These are phyloP conservation scores for Myotis myotis DNA, from an alignment of 2,797 vertebrate species.

Conservation along the genomic window DNA sequence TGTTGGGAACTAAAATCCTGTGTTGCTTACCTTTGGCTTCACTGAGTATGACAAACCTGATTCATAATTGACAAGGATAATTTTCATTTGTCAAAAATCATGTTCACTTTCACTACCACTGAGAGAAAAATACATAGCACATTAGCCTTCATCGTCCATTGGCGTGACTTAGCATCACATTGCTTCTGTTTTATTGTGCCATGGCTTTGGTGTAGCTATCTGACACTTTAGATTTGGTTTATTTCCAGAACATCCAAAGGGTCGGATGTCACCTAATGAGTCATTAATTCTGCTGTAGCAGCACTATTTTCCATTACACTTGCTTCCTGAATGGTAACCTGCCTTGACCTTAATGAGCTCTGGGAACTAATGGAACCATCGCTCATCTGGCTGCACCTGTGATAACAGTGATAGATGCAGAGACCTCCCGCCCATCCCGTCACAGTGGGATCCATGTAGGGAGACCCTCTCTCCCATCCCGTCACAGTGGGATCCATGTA, in stretches of 20 bases:
- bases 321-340: constrained; percentile 52
- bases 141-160: neutral
- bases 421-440: neutral
- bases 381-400: constrained; percentile 24
- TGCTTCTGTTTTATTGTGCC: constrained; percentile 21
- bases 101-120: neutral
- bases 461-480: no score
- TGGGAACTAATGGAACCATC: constrained; percentile 49
- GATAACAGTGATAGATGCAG: neutral
- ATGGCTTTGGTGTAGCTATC: constrained; percentile 10
- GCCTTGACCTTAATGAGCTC: constrained; percentile 66
- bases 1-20: neutral
- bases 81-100: neutral
- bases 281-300: constrained; percentile 62
- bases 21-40: neutral
- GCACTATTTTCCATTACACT: constrained; percentile 63
- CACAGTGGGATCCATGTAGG: neutral
- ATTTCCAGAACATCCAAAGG: constrained; percentile 62
- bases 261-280: constrained; percentile 63
- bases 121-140: neutral
- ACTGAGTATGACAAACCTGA: neutral
- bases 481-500: no score
- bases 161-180: neutral
- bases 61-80: neutral
- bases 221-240: constrained; percentile 58